Evolutionary conservation across 2,113 vertebrate species (phyloP).

Genomic region (Ranitomeya imitator): DNA sequence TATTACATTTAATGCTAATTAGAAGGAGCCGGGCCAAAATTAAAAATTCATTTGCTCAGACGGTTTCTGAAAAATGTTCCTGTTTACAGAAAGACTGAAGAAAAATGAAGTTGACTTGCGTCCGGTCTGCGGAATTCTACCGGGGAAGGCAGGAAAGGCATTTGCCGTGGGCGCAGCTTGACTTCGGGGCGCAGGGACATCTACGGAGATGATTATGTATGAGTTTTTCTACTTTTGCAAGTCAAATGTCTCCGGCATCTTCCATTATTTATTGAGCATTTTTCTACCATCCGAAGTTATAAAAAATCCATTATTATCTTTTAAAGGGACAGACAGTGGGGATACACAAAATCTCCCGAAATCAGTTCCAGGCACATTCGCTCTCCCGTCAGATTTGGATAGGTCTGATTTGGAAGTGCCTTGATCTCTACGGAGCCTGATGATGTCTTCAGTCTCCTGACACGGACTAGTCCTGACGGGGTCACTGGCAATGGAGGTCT

Average conservation of each 20-base stretch:
- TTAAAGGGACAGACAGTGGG: not conserved
- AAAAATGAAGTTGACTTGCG: not conserved
- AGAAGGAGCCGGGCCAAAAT: not conserved
- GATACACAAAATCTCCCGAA: too few species aligned
- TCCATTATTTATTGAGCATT: not conserved
- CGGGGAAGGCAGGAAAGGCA: not conserved
- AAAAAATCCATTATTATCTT: not conserved
- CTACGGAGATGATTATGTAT: not conserved
- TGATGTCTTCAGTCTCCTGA: too few species aligned
- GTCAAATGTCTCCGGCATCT: not conserved
- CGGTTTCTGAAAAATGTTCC: constrained; percentile 5
- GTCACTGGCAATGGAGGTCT: too few species aligned
- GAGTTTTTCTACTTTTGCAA: not conserved
- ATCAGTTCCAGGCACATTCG: too few species aligned
- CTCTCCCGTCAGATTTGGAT: too few species aligned
- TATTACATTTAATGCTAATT: constrained; percentile 21
- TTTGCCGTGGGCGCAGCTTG: not conserved
- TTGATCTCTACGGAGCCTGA: too few species aligned
- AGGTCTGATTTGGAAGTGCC: too few species aligned
- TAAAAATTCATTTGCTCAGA: constrained; percentile 1
- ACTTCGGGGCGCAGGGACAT: not conserved
- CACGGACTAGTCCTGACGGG: too few species aligned
- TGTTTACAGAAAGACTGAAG: constrained; percentile 12
- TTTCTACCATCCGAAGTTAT: not conserved
- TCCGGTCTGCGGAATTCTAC: not conserved